Conservation (phyloP, 2,113 vertebrate genomes). For the Crocuta crocuta region DNA sequence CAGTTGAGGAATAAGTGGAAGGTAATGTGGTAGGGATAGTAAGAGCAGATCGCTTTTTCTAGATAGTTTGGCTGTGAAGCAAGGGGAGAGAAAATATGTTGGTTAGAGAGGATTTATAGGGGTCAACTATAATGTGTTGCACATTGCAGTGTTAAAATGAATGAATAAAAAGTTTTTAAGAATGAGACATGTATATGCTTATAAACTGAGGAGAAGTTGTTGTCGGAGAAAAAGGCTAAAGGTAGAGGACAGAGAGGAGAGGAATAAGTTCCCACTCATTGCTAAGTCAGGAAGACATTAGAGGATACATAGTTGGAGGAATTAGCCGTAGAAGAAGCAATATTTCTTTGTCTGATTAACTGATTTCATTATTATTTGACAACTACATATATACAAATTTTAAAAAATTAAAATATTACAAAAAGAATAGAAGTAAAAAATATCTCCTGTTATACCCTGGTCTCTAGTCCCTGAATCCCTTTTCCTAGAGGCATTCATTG, state of each 20-base stretch:
- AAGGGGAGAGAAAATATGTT: background rate
- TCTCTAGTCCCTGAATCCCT: background rate
- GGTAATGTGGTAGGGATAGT: background rate
- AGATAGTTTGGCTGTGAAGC: background rate
- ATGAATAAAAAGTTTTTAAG: constrained; percentile 48
- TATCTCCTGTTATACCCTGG: constrained; percentile 2
- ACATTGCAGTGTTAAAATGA: constrained; percentile 39
- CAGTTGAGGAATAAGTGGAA: constrained; percentile 3
- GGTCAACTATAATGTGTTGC: background rate
- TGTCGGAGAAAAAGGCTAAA: constrained; percentile 24
- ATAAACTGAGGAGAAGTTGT: background rate
- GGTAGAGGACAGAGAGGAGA: background rate
- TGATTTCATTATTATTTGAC: constrained; percentile 56
- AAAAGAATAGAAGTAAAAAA: constrained; percentile 45
- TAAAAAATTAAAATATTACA: background rate
- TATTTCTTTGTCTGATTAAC: constrained; percentile 8
- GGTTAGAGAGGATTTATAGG: background rate
- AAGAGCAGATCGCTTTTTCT: background rate
- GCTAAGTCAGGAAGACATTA: background rate
- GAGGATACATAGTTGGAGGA: background rate
- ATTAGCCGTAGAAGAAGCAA: constrained; percentile 19
- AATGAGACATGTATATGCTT: constrained; percentile 7
- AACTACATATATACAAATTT: background rate
- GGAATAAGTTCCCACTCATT: background rate
- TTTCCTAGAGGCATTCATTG: background rate